These are phyloP conservation scores for Crenuchus spilurus DNA, from an alignment of 2,797 vertebrate genomes.

Conservation along the genomic window DNA sequence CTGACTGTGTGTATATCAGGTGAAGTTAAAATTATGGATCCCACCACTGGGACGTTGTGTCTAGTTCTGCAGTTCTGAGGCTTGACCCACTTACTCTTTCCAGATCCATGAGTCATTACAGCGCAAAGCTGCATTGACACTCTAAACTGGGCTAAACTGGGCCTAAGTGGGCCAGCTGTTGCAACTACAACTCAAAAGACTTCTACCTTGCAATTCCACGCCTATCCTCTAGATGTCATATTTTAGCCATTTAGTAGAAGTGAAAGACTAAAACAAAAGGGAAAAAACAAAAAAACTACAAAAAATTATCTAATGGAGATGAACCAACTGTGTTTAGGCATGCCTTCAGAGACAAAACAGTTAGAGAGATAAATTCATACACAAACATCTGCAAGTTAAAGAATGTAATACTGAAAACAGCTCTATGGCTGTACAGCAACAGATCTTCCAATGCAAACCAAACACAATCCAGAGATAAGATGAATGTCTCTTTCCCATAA, in stretches of 20 bases:
- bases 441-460: no score
- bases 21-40: constrained; percentile 30
- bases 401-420: no score
- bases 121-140: constrained; percentile 23
- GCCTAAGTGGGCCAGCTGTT: constrained; percentile 54
- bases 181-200: constrained; percentile 11
- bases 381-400: constrained; percentile 1
- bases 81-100: constrained; percentile 56
- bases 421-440: no score
- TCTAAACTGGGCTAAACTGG: constrained; percentile 54
- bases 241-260: not conserved
- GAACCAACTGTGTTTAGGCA: constrained; percentile 45
- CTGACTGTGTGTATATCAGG: constrained; percentile 10
- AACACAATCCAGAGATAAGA: no score
- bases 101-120: constrained; percentile 53
- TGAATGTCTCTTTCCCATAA: no score
- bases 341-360: constrained; percentile 34
- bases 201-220: not conserved
- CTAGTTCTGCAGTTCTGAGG: constrained; percentile 37
- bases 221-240: constrained; percentile 38
- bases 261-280: not conserved
- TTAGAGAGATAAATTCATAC: constrained; percentile 21
- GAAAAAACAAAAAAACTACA: not conserved
- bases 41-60: constrained; percentile 14
- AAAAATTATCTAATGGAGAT: not conserved